A percentile compares a stretch with the other conserved stretches of the same genome.
Conservation (phyloP, 2,797 vertebrate species). For the Phrynocephalus vlangalii region DNA sequence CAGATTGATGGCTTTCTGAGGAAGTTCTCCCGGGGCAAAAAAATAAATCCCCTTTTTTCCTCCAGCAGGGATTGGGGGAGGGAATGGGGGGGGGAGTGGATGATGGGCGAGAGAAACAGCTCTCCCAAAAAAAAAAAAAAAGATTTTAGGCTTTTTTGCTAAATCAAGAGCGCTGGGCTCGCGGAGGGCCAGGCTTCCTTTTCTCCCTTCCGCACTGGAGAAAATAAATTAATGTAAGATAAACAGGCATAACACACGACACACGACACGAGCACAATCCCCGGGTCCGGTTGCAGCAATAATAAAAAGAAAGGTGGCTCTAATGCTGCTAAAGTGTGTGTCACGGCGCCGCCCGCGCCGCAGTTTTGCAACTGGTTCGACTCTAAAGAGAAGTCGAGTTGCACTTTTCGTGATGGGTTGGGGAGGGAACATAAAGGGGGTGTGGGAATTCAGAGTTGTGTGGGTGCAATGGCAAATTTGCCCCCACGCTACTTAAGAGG, state of each 20-base stretch:
- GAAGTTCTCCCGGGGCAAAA: not conserved
- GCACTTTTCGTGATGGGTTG: no score
- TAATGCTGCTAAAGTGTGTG: not conserved
- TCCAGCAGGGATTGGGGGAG: not conserved
- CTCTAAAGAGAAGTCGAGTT: no score
- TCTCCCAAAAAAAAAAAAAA: not conserved
- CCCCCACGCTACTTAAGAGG: no score
- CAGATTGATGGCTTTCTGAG: not conserved
- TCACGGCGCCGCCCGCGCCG: constrained; percentile 28
- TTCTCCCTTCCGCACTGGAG: not conserved
- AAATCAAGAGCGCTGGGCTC: no score
- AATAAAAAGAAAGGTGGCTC: not conserved
- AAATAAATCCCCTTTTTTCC: not conserved
- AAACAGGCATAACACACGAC: no score
- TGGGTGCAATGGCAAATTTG: no score
- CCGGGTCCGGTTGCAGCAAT: not conserved
- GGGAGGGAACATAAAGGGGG: not conserved
- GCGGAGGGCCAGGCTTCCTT: no score
- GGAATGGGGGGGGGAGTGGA: not conserved
- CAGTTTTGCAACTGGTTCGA: not conserved
- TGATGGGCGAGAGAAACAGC: accelerated
- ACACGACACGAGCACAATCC: not conserved
- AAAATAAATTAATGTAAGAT: no score
- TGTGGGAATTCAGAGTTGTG: no score
- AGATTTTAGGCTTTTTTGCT: not conserved